Percentiles rank a stretch among this genome's conserved stretches.
Evolutionary conservation across 2,797 vertebrate species (phyloP).

Genomic region (Poeciliopsis paucimaculata): DNA sequence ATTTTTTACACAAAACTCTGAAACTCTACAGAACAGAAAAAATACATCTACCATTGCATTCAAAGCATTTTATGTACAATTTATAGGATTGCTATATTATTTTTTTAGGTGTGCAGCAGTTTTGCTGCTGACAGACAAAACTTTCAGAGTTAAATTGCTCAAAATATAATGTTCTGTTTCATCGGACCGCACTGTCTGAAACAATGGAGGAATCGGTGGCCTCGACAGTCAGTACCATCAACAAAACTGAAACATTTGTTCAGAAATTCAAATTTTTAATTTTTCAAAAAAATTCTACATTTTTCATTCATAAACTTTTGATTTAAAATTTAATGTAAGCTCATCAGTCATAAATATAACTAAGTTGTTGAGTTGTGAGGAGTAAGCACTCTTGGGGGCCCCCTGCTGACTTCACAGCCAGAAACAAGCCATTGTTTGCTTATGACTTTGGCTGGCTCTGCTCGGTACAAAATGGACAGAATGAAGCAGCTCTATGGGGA

Average conservation of each 20-base stretch:
- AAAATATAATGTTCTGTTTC: neutral
- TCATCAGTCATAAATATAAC: neutral
- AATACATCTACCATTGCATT: neutral
- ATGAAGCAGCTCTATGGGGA: constrained; percentile 58
- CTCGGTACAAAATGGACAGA: neutral
- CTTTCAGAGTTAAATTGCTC: neutral
- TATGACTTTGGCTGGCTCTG: neutral
- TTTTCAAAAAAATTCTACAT: too few species aligned
- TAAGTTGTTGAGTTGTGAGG: neutral
- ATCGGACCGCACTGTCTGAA: neutral
- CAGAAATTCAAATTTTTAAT: neutral
- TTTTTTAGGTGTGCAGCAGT: neutral
- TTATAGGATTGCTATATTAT: neutral
- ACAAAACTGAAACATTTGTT: neutral
- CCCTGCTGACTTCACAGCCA: neutral
- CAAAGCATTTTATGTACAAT: neutral
- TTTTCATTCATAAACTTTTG: neutral
- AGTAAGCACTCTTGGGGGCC: neutral
- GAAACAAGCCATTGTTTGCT: neutral
- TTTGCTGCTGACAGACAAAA: neutral
- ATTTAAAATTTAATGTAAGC: neutral
- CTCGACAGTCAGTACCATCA: neutral
- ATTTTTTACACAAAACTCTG: too few species aligned
- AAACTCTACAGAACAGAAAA: neutral
- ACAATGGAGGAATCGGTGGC: neutral